Conservation (phyloP, 2,113 vertebrate species). For the Anarrhichthys ocellatus region DNA sequence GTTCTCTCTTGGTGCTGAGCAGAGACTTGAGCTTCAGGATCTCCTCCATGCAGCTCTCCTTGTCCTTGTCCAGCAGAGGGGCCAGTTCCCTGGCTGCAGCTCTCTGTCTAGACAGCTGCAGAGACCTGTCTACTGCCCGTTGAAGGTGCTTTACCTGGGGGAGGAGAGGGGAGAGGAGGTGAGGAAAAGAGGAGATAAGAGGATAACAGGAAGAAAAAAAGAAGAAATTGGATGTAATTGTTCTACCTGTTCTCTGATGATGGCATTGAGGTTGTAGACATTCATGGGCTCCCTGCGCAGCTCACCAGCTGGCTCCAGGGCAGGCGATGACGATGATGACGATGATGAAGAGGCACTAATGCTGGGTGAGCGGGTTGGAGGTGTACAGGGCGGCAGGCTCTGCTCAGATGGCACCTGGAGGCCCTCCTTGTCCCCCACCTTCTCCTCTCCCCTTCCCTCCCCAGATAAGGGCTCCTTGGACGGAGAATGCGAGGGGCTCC, state of each 20-base stretch:
- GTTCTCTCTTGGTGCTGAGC: slow-evolving; percentile 96
- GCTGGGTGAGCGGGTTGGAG: slow-evolving; percentile 87
- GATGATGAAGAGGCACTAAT: slow-evolving; percentile 90
- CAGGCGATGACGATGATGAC: slow-evolving; percentile 87
- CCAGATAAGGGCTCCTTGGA: slow-evolving; percentile 85
- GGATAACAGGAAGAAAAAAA: not conserved
- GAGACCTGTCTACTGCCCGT: slow-evolving; percentile 92
- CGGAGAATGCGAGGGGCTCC: slow-evolving; percentile 82
- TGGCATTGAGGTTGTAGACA: slow-evolving; percentile 96
- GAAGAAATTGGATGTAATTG: slow-evolving; percentile 45
- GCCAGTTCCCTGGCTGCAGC: slow-evolving; percentile 92
- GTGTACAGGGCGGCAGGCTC: slow-evolving; percentile 83
- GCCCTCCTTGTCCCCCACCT: slow-evolving; percentile 37
- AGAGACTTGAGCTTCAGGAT: slow-evolving; percentile 96
- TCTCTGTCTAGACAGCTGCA: slow-evolving; percentile 93
- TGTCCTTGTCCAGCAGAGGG: slow-evolving; percentile 95
- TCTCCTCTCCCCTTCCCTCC: slow-evolving; percentile 68
- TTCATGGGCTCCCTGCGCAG: slow-evolving; percentile 95
- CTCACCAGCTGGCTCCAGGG: slow-evolving; percentile 87
- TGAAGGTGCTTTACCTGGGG: slow-evolving; percentile 92
- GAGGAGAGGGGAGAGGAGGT: not conserved
- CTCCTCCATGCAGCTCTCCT: slow-evolving; percentile 96
- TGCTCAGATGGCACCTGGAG: slow-evolving; percentile 49
- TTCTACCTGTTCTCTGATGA: slow-evolving; percentile 96
- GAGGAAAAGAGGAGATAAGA: not conserved